Evolutionary conservation across 1,140 invertebrate genomes (phyloP).

Genomic region (Solen grandis): DNA sequence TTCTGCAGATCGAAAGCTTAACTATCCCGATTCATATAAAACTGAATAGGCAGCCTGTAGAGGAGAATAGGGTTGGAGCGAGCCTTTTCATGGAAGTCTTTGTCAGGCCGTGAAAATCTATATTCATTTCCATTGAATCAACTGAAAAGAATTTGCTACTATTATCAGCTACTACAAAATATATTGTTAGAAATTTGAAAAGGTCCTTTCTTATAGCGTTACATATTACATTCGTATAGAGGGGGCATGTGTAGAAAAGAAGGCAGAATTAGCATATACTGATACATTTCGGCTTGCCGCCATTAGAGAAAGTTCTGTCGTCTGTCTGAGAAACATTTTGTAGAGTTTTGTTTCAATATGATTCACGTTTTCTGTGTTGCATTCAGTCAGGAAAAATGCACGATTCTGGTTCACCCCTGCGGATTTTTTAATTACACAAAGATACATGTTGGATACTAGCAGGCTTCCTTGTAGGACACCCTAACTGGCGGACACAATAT

Average conservation of each 20-base stretch:
- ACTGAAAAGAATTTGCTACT: conserved; percentile 71
- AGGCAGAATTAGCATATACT: conserved; percentile 23
- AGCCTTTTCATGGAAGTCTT: conserved; percentile 46
- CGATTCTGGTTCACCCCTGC: no score
- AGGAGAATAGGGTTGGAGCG: conserved; percentile 12
- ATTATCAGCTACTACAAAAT: conserved; percentile 73
- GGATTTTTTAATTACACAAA: no score
- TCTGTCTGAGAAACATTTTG: neutral
- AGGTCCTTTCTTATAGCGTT: conserved; percentile 73
- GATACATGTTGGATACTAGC: no score
- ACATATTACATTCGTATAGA: conserved; percentile 69
- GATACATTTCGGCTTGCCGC: conserved; percentile 36
- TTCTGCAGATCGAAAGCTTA: conserved; percentile 40
- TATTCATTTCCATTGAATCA: conserved; percentile 67
- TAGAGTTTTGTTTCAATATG: neutral
- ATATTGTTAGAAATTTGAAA: conserved; percentile 77
- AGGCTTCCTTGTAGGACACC: no score
- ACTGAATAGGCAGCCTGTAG: conserved; percentile 38
- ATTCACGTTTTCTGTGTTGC: no score
- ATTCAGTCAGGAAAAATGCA: no score
- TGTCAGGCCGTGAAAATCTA: conserved; percentile 72
- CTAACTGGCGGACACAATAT: no score
- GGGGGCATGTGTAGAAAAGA: conserved; percentile 22
- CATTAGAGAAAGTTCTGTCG: conserved; percentile 4
- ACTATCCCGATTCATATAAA: conserved; percentile 53